Evolutionary conservation across 2,797 vertebrate genomes (phyloP), one percentile per base, ranked within the genome.

Genomic region (Rhinogobio ventralis): DNA sequence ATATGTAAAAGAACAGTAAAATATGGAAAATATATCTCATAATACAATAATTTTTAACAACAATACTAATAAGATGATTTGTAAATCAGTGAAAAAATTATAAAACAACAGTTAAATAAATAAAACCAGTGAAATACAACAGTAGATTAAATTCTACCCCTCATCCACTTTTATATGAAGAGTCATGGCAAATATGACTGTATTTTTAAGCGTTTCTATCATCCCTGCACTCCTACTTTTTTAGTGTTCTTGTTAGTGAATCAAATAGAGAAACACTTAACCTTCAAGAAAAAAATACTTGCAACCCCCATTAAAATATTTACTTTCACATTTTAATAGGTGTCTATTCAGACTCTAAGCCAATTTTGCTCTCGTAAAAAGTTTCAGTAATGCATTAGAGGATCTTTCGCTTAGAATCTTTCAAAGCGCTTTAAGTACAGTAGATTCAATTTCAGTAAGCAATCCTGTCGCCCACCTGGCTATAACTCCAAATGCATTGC

Each of bases 371-470:
- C 33, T 45, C 13, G 45, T 42, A 30, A 83, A 57, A 30, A 33
- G 60, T 17, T 42, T 9, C 62, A 68, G 64, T 57, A 49, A 60
- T 78, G 66, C 73, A 68, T 75, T 53, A 83, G 62, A 78, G 2
- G 13, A 62, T 72, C 51, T 72, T 84, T 84, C 36, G 39, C 67
- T 62, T 42, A n/a, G 51, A 72, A 67, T 49, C 53, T 79, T 84
- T 72, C 75, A 72, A 69, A 77, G 62, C 5, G 3, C 28, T 57
- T 85, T 89, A 72, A 80, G 69, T 28, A 25, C 57, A 30, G 85
- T 67, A 75, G 87, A 82, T 91, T 92, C 85, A 88, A 42, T 92
- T 91, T 92, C 90, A 90, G 66, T 55, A 90, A 88, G 82, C 85
- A 87, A 90, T 85, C 45, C 60, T 75, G 46, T 75, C 51, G 83